A percentile compares a stretch with the other conserved stretches of the same genome.
Conservation (phyloP, 1,140 invertebrate genomes). For the Telenomus remus region DNA sequence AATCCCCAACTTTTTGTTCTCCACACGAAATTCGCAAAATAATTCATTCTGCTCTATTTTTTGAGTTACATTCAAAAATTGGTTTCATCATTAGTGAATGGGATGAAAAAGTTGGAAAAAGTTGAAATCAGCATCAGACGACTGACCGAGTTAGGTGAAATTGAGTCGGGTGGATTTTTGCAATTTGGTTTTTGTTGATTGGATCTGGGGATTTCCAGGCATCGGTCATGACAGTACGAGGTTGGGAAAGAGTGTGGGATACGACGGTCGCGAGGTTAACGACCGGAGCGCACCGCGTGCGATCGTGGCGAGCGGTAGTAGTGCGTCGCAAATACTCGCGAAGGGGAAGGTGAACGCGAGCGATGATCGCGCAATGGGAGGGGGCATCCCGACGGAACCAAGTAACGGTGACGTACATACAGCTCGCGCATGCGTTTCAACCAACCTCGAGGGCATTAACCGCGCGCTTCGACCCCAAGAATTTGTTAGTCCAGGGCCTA, state of each 20-base stretch:
- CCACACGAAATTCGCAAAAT: not conserved
- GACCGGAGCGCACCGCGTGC: conserved; percentile 69
- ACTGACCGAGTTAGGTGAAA: too few relatives aligned
- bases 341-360: conserved; percentile 61
- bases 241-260: conserved; percentile 64
- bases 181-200: too few relatives aligned
- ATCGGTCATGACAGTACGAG: conserved; percentile 60
- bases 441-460: conserved; percentile 70
- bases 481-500: conserved; percentile 58
- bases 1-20: conserved; percentile 44
- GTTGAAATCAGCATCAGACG: too few relatives aligned
- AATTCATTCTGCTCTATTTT: too few relatives aligned
- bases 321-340: conserved; percentile 49
- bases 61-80: too few relatives aligned
- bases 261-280: conserved; percentile 70
- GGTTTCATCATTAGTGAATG: too few relatives aligned
- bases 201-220: conserved; percentile 11
- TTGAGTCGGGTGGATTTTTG: too few relatives aligned
- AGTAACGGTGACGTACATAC: conserved; percentile 75
- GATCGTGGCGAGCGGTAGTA: conserved; percentile 54
- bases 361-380: conserved; percentile 41
- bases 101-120: too few relatives aligned
- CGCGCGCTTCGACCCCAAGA: conserved; percentile 67
- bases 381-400: conserved; percentile 65
- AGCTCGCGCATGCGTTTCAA: conserved; percentile 63